phyloP scores from a whole-genome alignment of 2,888 invertebrate species.

The Crocallis elinguaria region DNA sequence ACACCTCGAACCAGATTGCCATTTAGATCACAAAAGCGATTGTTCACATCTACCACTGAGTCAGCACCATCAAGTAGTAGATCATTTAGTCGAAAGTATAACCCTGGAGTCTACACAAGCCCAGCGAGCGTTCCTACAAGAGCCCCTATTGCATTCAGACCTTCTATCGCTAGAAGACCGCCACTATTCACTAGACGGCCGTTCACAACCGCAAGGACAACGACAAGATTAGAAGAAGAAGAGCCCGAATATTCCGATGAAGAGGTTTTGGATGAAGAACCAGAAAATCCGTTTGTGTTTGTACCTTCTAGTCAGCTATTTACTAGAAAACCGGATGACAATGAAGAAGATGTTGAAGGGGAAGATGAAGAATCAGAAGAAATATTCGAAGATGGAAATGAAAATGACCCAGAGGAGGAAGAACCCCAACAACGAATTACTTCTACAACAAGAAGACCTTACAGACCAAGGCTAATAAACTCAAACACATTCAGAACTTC shows the following conservation, averaged over 20 bases:
- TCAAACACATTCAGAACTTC: constrained; percentile 76
- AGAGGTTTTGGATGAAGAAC: constrained; percentile 67
- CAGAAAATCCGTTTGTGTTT: constrained; percentile 70
- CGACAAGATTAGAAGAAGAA: constrained; percentile 54
- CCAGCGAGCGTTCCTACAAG: constrained; percentile 65
- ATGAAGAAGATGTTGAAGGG: constrained; percentile 53
- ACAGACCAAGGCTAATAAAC: constrained; percentile 67
- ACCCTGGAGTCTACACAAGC: constrained; percentile 76
- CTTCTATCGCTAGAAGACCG: constrained; percentile 64
- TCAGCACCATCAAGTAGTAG: constrained; percentile 65
- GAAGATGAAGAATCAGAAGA: constrained; percentile 54
- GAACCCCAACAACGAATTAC: constrained; percentile 47
- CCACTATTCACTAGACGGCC: constrained; percentile 69
- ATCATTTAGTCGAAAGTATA: constrained; percentile 79
- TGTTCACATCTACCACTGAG: constrained; percentile 76
- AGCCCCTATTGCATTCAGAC: constrained; percentile 52
- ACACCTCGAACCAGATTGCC: constrained; percentile 66
- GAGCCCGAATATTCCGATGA: constrained; percentile 72
- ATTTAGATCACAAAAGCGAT: constrained; percentile 70
- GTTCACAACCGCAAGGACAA: constrained; percentile 72
- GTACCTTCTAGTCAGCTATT: constrained; percentile 76
- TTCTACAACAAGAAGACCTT: constrained; percentile 62
- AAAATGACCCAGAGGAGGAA: constrained; percentile 54
- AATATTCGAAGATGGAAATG: constrained; percentile 47
- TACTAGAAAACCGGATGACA: constrained; percentile 63